These are phyloP conservation scores for Eunapius fragilis DNA, from an alignment of 37 sponge, comb jelly and placozoan species.

Conservation along the genomic window DNA sequence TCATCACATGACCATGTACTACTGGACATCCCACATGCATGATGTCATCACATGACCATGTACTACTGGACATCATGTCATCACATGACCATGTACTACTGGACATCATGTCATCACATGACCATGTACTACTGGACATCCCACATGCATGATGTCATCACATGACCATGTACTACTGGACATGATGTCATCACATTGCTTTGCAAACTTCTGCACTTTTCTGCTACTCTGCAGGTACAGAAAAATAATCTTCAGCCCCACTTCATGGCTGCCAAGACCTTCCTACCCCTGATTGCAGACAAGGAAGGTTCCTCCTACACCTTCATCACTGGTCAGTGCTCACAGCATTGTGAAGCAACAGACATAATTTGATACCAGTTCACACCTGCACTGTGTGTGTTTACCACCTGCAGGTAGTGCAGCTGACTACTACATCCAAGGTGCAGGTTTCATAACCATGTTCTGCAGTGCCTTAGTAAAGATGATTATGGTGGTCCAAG, in stretches of 20 bases:
- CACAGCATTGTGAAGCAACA: not conserved
- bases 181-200: too few relatives aligned
- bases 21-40: too few relatives aligned
- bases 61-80: too few relatives aligned
- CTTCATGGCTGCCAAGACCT: slow-evolving; percentile 27
- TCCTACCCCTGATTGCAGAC: slow-evolving; percentile 9
- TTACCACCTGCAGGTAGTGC: not conserved
- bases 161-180: too few relatives aligned
- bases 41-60: too few relatives aligned
- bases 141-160: too few relatives aligned
- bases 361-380: not conserved
- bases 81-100: too few relatives aligned
- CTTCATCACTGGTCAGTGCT: not conserved
- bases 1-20: too few relatives aligned
- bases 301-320: slow-evolving; percentile 10
- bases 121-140: too few relatives aligned
- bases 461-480: not conserved
- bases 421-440: not conserved
- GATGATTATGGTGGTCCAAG: not conserved
- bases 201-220: too few relatives aligned
- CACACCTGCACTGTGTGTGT: not conserved
- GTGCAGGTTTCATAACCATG: slow-evolving; percentile 6
- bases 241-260: not conserved
- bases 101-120: too few relatives aligned
- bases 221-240: not conserved